Conservation (phyloP, 2,888 invertebrate species). For the Trypoxylon attenuatum region DNA sequence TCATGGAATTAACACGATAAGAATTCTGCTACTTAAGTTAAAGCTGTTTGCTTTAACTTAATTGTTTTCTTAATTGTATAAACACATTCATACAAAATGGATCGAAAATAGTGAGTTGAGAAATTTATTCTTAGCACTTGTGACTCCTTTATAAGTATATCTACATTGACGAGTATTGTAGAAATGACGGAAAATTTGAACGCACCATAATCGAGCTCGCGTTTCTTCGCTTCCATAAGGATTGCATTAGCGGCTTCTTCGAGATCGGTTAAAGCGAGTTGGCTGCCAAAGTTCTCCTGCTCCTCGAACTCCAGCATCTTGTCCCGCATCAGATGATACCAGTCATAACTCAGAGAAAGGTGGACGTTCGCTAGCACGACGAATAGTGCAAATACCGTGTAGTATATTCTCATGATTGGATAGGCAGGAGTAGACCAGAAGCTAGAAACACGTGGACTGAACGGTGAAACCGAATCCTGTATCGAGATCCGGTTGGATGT, state of each 20-base stretch:
- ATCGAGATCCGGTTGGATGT: not conserved
- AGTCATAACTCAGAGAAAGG: not conserved
- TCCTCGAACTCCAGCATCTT: conserved; percentile 76
- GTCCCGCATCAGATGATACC: conserved; percentile 68
- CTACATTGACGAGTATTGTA: not conserved
- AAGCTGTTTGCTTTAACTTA: too few relatives aligned
- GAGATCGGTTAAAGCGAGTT: conserved; percentile 74
- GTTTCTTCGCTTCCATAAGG: conserved; percentile 78
- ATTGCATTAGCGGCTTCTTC: conserved; percentile 78
- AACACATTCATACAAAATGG: too few relatives aligned
- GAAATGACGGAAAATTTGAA: not conserved
- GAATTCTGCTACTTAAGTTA: too few relatives aligned
- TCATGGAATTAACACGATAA: too few relatives aligned
- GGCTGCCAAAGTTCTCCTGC: conserved; percentile 76
- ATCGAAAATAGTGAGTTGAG: too few relatives aligned
- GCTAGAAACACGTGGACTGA: not conserved
- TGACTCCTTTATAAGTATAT: too few relatives aligned
- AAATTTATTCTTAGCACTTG: too few relatives aligned
- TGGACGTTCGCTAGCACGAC: not conserved
- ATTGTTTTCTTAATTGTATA: too few relatives aligned
- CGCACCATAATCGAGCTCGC: conserved; percentile 77
- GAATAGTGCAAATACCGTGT: not conserved
- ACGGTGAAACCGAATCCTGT: not conserved
- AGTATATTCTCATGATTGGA: conserved; percentile 10
- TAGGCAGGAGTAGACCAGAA: not conserved